Conservation (phyloP, 2,113 vertebrate species). For the Xerus inauris region DNA sequence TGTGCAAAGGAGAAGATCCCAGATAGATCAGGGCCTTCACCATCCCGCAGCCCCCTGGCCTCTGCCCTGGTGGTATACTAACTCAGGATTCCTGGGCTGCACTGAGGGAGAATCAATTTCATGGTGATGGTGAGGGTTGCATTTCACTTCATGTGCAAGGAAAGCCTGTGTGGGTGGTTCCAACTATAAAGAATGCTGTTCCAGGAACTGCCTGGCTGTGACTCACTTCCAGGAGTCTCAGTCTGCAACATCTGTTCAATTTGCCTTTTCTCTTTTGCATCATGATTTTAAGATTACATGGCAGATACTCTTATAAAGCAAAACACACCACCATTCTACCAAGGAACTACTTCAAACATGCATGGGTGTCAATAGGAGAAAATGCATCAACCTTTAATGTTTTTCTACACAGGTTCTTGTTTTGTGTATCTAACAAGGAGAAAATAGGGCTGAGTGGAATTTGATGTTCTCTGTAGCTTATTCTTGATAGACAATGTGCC, state of each 20-base stretch:
- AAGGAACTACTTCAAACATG: not conserved
- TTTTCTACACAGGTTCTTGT: constrained; percentile 70
- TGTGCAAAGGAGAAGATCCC: not conserved
- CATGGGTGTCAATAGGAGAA: not conserved
- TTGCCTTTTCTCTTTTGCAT: constrained; percentile 53
- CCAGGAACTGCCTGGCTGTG: constrained; percentile 20
- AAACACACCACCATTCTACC: not conserved
- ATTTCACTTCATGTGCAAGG: constrained; percentile 63
- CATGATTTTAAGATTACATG: constrained; percentile 15
- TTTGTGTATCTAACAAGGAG: constrained; percentile 46
- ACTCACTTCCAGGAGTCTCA: constrained; percentile 59
- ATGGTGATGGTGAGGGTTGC: constrained; percentile 42
- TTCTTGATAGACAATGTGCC: constrained; percentile 60
- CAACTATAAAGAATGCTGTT: constrained; percentile 50
- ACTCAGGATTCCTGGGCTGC: constrained; percentile 25
- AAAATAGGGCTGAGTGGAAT: constrained; percentile 69
- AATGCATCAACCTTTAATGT: not conserved
- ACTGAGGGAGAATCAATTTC: constrained; percentile 73
- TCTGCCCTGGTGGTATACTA: not conserved
- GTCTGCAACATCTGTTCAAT: constrained; percentile 58
- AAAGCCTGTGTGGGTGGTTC: constrained; percentile 72
- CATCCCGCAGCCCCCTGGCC: not conserved
- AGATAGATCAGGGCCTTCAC: not conserved
- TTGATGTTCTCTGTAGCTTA: constrained; percentile 62
- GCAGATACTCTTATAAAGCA: constrained; percentile 49